Conservation (phyloP, 2,113 vertebrate species). For the Gallinago paraguaiae region DNA sequence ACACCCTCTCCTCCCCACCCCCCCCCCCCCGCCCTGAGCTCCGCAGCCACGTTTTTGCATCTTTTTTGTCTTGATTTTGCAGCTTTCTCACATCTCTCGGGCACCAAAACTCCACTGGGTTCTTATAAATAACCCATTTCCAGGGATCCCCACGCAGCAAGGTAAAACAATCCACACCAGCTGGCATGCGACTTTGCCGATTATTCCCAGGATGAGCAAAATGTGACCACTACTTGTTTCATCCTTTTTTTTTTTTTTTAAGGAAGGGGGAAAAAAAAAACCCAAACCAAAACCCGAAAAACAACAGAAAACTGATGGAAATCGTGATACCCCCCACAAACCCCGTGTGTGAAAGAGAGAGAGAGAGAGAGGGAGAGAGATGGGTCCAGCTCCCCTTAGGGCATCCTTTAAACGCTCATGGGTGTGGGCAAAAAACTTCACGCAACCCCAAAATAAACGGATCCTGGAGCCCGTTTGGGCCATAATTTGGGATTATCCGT, state of each 20-base stretch:
- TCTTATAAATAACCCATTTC: neutral
- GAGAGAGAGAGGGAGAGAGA: neutral
- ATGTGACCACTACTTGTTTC: neutral
- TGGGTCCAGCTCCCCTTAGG: neutral
- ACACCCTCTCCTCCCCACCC: neutral
- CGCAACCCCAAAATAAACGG: too few relatives aligned
- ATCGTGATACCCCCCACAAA: neutral
- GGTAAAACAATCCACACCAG: conserved; percentile 2
- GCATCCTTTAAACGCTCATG: accelerated
- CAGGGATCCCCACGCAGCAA: neutral
- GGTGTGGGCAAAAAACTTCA: neutral
- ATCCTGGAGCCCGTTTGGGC: too few relatives aligned
- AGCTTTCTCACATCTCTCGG: neutral
- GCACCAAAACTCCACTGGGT: neutral
- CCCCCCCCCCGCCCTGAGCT: neutral
- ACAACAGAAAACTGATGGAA: neutral
- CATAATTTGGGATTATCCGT: too few relatives aligned
- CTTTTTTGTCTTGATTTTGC: too few relatives aligned
- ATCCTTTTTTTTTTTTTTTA: neutral
- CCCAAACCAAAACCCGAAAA: too few relatives aligned
- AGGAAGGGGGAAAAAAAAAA: neutral
- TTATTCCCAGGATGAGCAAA: neutral
- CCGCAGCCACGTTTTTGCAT: neutral
- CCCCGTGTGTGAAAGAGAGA: neutral
- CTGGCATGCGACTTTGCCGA: neutral